Evolutionary conservation across 2,888 invertebrate species (phyloP).

Genomic region (Brachylomia viminalis): DNA sequence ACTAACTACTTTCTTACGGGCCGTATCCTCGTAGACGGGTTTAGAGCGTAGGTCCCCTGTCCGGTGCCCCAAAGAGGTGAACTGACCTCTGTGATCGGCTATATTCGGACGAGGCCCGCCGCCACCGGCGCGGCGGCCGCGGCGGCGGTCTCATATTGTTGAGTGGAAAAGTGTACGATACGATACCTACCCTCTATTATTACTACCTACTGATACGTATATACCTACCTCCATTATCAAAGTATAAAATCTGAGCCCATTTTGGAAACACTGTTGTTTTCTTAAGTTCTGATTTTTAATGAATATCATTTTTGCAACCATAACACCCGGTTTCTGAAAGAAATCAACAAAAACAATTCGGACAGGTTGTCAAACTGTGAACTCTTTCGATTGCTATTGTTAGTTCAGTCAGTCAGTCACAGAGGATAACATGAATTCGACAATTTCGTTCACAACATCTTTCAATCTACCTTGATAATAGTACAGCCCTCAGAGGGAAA

Average conservation of each 20-base stretch:
- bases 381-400: not conserved
- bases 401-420: not conserved
- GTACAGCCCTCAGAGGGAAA: not conserved
- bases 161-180: not conserved
- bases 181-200: not conserved
- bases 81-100: conserved; percentile 8
- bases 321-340: not conserved
- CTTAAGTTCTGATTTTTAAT: not conserved
- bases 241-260: not conserved
- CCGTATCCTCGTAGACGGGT: no score
- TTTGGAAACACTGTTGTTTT: not conserved
- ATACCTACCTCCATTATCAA: not conserved
- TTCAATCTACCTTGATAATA: not conserved
- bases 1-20: no score
- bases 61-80: not conserved
- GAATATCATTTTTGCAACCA: not conserved
- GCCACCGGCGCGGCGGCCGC: no score
- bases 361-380: not conserved
- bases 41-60: no score
- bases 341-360: not conserved
- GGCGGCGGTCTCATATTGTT: not conserved
- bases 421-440: not conserved
- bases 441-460: not conserved
- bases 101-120: conserved; percentile 16
- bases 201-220: not conserved